Evolutionary conservation across 2,797 vertebrate species (phyloP), one percentile per base, ranked within the genome.

Genomic region (Atherinosoma microstoma): DNA sequence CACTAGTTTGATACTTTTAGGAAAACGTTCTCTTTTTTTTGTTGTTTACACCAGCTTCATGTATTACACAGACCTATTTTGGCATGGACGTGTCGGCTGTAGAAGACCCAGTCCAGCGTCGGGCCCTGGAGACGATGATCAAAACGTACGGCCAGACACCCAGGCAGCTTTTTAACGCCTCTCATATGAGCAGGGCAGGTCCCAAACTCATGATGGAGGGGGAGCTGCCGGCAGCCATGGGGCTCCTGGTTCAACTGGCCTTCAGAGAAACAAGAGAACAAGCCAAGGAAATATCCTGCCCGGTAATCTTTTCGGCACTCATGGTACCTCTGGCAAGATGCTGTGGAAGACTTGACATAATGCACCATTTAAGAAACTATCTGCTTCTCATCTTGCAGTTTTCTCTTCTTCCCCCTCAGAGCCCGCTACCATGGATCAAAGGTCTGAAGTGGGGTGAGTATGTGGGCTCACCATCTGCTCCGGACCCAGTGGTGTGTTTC

Each of bases 21-120:
- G 30, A 56, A 29, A 65, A 57, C 15, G 0, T 32, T 32, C 6
- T 32, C 4, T 64, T 15, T 2, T 2, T 32, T 0, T 29, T 15
- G 6, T 24, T 47, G 20, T 35, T 78, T 16, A 83, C 16, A 2
- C 1, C 10, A 0, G 3, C 63, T 73, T 36, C 8, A 0, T 45
- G 1, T 64, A 9, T 40, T 61, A 61, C 30, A 11, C 87, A 99
- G 98, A 99, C 98, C 0, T 99, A 99, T 70, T 99, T 99, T 86
- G 98, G 98, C 58, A 99, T 99, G 98, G 98, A 99, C 45, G 98
- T 99, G 42, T 99, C 98, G 9, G 96, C 98, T 2, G 98, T 99
- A 38, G 98, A 99, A 85, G 98, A 99, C 86, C 96, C 98, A 0
- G 98, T 99, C 63, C 98, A 99, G 93, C 95, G 98, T 58, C 94